Conservation (phyloP, 2,113 vertebrate genomes). For the Micromys minutus region DNA sequence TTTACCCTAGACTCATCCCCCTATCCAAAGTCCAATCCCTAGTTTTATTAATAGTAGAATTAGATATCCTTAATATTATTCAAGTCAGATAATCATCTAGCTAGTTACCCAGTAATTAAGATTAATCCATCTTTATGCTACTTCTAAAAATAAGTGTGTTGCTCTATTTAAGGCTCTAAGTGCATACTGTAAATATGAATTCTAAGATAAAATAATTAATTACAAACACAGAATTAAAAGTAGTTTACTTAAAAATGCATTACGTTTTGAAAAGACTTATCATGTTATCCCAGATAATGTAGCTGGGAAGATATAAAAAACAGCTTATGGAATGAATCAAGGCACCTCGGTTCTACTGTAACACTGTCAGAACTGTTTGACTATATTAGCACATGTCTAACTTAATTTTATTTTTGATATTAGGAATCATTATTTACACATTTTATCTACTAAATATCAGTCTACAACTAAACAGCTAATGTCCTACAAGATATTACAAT, state of each 20-base stretch:
- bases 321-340: not conserved
- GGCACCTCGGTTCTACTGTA: not conserved
- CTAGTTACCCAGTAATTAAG: not conserved
- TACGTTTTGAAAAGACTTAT: not conserved
- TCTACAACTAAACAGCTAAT: too few relatives aligned
- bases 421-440: not conserved
- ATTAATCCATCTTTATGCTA: not conserved
- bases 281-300: not conserved
- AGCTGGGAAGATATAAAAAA: not conserved
- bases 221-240: not conserved
- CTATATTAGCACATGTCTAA: not conserved
- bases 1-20: not conserved
- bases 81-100: not conserved
- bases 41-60: not conserved
- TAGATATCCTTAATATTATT: not conserved
- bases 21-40: not conserved
- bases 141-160: not conserved
- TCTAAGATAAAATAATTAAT: not conserved
- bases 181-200: not conserved
- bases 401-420: constrained; percentile 1
- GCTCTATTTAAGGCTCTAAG: not conserved
- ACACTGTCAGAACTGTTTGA: not conserved
- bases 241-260: not conserved
- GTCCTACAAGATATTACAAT: not conserved
- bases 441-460: not conserved